A percentile compares a stretch with the other conserved stretches of the same genome.
phyloP scores from a whole-genome alignment of 2,113 vertebrate species.

The Mellivora capensis region DNA sequence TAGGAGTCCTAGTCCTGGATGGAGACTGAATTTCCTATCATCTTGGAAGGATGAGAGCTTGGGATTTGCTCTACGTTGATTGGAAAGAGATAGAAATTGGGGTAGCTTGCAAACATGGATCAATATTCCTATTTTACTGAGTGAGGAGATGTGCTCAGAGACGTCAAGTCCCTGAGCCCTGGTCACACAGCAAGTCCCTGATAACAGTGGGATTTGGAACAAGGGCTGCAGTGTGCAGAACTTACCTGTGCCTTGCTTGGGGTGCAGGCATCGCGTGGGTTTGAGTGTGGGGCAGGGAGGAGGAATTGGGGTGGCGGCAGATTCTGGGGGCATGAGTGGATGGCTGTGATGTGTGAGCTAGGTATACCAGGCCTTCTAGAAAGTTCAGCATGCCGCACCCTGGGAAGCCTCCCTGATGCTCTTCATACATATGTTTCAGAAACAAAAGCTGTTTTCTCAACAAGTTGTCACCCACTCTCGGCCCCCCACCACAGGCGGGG shows the following conservation, averaged over 20 bases:
- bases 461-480: neutral
- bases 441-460: neutral
- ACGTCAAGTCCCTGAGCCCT: neutral
- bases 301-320: neutral
- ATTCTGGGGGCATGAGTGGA: neutral
- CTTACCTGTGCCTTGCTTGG: neutral
- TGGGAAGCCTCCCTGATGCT: neutral
- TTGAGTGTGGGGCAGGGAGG: neutral
- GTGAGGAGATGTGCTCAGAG: neutral
- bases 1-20: neutral
- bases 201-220: neutral
- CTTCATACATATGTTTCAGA: neutral
- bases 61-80: fast-evolving
- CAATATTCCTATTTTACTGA: neutral
- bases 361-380: neutral
- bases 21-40: neutral
- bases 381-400: neutral
- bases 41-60: neutral
- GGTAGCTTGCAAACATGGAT: neutral
- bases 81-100: neutral
- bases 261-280: fast-evolving
- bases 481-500: neutral
- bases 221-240: neutral
- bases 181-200: neutral
- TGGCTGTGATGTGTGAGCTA: neutral